Conservation (phyloP, 1,140 invertebrate genomes). For the Luehdorfia chinensis region DNA sequence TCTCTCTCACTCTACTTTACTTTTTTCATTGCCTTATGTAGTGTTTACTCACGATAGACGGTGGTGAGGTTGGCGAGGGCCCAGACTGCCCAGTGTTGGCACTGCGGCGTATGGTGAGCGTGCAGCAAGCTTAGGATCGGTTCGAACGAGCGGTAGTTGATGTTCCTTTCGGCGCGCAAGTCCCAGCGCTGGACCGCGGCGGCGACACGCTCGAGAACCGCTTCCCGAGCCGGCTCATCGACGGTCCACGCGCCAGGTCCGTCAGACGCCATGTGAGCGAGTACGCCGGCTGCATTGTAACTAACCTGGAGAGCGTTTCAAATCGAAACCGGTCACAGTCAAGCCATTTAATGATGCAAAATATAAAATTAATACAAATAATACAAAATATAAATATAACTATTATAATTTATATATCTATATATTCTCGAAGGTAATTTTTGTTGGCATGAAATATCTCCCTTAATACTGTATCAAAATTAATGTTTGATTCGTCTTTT, state of each 20-base stretch:
- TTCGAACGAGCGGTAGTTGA: conserved; percentile 97
- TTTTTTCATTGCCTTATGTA: no score
- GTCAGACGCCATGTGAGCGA: conserved; percentile 97
- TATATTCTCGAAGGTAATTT: no score
- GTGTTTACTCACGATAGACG: conserved; percentile 93
- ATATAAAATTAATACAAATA: no score
- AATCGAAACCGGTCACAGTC: neutral
- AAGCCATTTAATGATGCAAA: no score
- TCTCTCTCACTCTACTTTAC: no score
- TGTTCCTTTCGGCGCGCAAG: conserved; percentile 91
- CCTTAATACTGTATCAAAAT: no score
- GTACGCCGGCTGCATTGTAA: conserved; percentile 97
- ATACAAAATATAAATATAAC: no score
- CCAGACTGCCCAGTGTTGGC: conserved; percentile 98
- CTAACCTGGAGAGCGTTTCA: conserved; percentile 82
- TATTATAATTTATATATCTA: no score
- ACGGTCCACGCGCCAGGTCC: conserved; percentile 91
- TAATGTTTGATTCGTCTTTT: no score
- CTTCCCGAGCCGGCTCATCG: conserved; percentile 81
- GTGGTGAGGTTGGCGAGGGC: conserved; percentile 96
- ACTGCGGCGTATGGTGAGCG: conserved; percentile 90
- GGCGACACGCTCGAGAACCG: conserved; percentile 87
- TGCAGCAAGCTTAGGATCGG: conserved; percentile 91
- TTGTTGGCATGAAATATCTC: no score
- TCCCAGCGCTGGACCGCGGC: conserved; percentile 93